A percentile compares a stretch with the other conserved stretches of the same genome.
phyloP scores from a whole-genome alignment of 92 coral and sea anemone genomes.

The Zoanthus sansibaricus region DNA sequence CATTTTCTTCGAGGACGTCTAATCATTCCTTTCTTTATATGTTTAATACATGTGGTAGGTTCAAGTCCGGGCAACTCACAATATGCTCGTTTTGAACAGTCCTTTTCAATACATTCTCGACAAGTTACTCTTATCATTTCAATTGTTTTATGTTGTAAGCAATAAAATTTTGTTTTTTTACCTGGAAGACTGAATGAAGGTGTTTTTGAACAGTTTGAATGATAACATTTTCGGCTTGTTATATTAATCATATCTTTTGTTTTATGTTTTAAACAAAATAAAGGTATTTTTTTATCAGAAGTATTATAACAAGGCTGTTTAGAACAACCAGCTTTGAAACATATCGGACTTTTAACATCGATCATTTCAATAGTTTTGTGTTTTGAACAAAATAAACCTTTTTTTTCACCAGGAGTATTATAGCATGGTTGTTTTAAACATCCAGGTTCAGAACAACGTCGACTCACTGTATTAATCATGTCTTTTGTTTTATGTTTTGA shows the following conservation, averaged over 20 bases:
- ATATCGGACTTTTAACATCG: background rate
- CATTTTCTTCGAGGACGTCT: too few relatives aligned
- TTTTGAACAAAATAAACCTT: background rate
- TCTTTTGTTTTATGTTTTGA: background rate
- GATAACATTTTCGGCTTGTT: background rate
- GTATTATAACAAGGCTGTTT: background rate
- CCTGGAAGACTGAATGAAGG: background rate
- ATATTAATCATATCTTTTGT: background rate
- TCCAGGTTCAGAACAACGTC: background rate
- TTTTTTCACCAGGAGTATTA: background rate
- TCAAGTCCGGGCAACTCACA: background rate
- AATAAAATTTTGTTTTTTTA: background rate
- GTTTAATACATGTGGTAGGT: background rate
- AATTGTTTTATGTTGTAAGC: background rate
- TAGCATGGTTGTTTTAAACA: background rate
- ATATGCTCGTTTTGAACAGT: background rate
- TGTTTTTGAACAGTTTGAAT: background rate
- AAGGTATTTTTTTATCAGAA: background rate
- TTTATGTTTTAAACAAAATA: background rate
- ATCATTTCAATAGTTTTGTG: background rate
- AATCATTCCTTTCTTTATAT: background rate
- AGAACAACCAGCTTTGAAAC: background rate
- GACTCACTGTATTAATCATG: background rate
- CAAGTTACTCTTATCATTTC: background rate
- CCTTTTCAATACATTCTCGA: background rate